Base-by-base conservation (phyloP, 2,113 vertebrate genomes). In the Jacana jacana region DNA sequence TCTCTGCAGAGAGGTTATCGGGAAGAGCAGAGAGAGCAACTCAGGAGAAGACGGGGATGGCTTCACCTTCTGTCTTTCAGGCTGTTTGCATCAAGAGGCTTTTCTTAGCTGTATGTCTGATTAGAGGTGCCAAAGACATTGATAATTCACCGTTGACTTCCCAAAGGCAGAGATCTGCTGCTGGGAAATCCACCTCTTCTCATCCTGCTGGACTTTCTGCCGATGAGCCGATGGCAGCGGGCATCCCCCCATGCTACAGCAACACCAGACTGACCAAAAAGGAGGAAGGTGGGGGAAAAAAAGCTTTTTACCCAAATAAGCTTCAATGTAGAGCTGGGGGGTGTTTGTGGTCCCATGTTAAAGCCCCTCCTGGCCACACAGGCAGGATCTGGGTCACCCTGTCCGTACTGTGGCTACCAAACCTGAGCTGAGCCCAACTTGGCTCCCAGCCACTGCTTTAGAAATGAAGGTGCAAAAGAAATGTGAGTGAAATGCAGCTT, bases 371-470 rank as follows among this genome's bases (percentile, higher is more conserved):
- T 22, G 54, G 75, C 25, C 24, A 3, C 10, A 28, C 39, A 44
- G 52, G 42, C 39, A 16, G 58, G 40, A 85, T 27, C 57, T 13
- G 28, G 60, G 5, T n/a, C 30, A 8, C 13, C 40, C 72, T 64
- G 24, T 27, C n/a, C 2, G 1, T 20, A 1, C 17, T 1, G 2
- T 5, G 54, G 22, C 18, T 73, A 25, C 52, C 22, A 25, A 35
- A 17, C 14, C 0, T 0, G 31, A 77, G 54, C 35, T 5, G 6
- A 9, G 12, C 15, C 48, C 81, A 69, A 44, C 64, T 23, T 24
- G 3, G 4, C 55, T 66, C 55, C 5, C 8, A 86, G 8, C 24
- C 10, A 31, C 66, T 2, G 8, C 40, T 18, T 49, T 54, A n/a
- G 8, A 58, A 86, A 63, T 7, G 54, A 48, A 15, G 2, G 51